Evolutionary conservation across 2,888 invertebrate species (phyloP), one percentile per base, ranked within the genome.

Genomic region (Yponomeuta plumbellus): DNA sequence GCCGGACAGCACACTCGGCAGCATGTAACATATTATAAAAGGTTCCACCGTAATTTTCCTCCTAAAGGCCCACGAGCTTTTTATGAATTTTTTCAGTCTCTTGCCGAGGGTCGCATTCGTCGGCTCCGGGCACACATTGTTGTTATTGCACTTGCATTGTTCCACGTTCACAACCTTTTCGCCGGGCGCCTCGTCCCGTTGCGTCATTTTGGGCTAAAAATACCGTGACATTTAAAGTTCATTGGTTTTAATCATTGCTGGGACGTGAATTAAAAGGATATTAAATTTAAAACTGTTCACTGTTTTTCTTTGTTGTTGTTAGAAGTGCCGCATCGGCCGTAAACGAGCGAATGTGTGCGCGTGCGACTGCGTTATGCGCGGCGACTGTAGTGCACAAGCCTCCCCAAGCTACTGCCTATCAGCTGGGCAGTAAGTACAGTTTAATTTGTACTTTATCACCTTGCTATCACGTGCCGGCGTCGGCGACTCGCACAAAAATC

Each of bases 1-100:
- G 40, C 94, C 94, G 0, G 96, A 95, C 20, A 94, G 83, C 1
- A 93, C 93, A 80, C 93, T 93, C 63, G 94, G 94, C 75, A 94
- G 83, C 63, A 94, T 86, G 75, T 94, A 94, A 75, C 93, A 93
- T 66, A 94, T 88, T 66, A 94, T 86, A 72, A 94, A 93, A 8
- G 94, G 94, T 79, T 94, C 94, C 34, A 94, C 94, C n/a, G 94
- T 94, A 52, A 91, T 73, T 79, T 88, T 86, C 13, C 86, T 80
- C 77, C 84, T 81, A 70, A 88, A 78, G 39, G 80, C 78, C 89
- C 91, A 90, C 70, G 84, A 75, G 69, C 83, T 79, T 77, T 88
- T 88, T 13, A 90, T 75, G 66, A 83, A 84, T 71, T 84, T 76
- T 71, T 90, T 90, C 44, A 88, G 74, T 70, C 86, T 79, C 69